These are phyloP conservation scores for Antheraea pernyi DNA, from an alignment of 1,140 invertebrate species.

Conservation along the genomic window DNA sequence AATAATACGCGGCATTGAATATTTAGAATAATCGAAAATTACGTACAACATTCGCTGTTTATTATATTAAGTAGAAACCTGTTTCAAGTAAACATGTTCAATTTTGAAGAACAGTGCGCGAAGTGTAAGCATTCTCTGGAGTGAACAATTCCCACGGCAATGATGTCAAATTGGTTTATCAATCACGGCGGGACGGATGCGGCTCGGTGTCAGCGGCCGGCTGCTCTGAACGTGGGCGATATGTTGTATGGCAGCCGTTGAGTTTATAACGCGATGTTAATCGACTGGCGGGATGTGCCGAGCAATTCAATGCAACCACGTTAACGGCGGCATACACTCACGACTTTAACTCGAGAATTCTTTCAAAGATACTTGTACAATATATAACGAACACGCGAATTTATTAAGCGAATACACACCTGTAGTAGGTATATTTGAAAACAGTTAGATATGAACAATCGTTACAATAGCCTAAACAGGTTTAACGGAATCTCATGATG, in stretches of 20 bases:
- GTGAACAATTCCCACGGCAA: conserved; percentile 69
- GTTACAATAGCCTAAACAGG: conserved; percentile 30
- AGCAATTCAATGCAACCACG: conserved; percentile 27
- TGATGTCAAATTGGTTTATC: conserved; percentile 67
- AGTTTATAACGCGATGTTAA: conserved; percentile 38
- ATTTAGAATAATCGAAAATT: not conserved
- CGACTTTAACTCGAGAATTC: not conserved
- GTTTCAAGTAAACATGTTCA: not conserved
- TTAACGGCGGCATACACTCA: conserved; percentile 11
- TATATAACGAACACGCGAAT: not conserved
- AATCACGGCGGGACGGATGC: conserved; percentile 67
- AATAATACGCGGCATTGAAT: not conserved
- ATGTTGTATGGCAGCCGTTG: conserved; percentile 32
- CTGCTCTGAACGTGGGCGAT: conserved; percentile 42
- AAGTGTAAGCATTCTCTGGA: conserved; percentile 23
- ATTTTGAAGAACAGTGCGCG: conserved; percentile 8
- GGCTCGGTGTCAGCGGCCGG: conserved; percentile 46
- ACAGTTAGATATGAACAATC: conserved; percentile 39
- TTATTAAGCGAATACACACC: not conserved
- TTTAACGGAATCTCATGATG: conserved; percentile 36
- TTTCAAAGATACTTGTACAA: not conserved
- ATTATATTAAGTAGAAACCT: not conserved
- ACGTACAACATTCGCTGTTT: not conserved
- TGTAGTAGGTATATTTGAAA: conserved; percentile 10
- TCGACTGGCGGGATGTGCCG: conserved; percentile 32